Evolutionary conservation across 2,888 invertebrate genomes (phyloP), one percentile per base, ranked within the genome.

Genomic region (Nomada fucata): DNA sequence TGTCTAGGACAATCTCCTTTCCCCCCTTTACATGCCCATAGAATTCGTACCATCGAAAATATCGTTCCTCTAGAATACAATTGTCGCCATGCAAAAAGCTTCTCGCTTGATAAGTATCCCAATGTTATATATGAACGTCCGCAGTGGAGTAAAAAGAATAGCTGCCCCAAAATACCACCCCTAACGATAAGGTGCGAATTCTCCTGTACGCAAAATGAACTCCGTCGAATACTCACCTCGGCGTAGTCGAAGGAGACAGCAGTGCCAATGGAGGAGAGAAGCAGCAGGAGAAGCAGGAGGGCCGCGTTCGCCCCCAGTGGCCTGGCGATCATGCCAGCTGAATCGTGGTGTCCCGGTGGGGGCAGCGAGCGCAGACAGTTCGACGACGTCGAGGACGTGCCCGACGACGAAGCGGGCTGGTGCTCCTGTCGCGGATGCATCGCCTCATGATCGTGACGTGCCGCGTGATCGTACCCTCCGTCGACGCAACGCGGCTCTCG

Each of bases 391-490:
- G 88, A 79, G 77, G 85, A 85, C 76, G 85, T 80, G 85, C 87
- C 88, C 86, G 89, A 81, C 84, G 88, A 85, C 86, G 88, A 82
- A 88, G 84, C 83, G 70, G 72, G 77, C 83, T 81, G 80, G 80
- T 84, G 79, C 82, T 89, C 85, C 88, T 86, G 87, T 90, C 84
- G 90, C 78, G 85, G 87, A 90, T 78, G 88, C 91, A 91, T 91
- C 89, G 90, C 90, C 85, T 89, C 91, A 91, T 91, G 89, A 89
- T 90, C 89, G 85, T 80, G 77, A 86, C 86, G 86, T 83, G 82
- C 79, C 73, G 77, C 84, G 77, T 76, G 57, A 65, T 80, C 59
- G 73, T 74, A 23, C 75, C 29, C 57, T 69, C 44, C 83, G 75
- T 76, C 76, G 65, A 64, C 50, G 72, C 70, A 67, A 65, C 73